A percentile compares a stretch with the other conserved stretches of the same genome.
These are phyloP conservation scores for Pheosia tremula DNA, from an alignment of 2,888 invertebrate species.

Conservation along the genomic window DNA sequence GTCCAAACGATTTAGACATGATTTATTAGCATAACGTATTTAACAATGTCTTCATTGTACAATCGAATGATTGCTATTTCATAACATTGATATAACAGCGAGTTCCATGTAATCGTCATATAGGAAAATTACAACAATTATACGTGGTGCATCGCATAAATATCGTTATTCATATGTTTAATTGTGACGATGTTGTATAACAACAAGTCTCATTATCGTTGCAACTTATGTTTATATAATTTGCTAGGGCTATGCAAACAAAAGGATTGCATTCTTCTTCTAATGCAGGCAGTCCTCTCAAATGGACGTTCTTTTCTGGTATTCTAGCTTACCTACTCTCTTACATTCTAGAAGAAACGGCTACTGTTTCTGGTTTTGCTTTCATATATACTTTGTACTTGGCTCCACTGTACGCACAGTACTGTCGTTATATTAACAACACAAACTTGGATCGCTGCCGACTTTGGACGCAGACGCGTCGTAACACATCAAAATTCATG, in stretches of 20 bases:
- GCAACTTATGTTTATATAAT: background rate
- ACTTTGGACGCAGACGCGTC: background rate
- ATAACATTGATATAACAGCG: constrained; percentile 6
- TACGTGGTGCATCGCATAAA: background rate
- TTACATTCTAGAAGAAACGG: too few species aligned
- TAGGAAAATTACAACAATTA: constrained; percentile 9
- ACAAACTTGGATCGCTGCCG: background rate
- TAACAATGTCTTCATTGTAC: constrained; percentile 6
- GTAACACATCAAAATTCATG: background rate
- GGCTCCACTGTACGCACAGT: background rate
- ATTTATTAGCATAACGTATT: constrained; percentile 3
- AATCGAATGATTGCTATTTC: constrained; percentile 2
- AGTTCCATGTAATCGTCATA: background rate
- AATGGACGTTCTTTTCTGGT: too few species aligned
- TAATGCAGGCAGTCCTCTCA: too few species aligned
- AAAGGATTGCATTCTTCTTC: too few species aligned
- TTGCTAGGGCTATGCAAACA: background rate
- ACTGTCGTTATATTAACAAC: background rate
- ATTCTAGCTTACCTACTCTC: too few species aligned
- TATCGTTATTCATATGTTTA: constrained; percentile 1
- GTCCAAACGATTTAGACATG: background rate
- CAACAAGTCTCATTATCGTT: background rate
- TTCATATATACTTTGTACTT: too few species aligned
- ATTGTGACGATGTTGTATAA: background rate
- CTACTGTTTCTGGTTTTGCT: too few species aligned